Evolutionary conservation across 1,140 invertebrate species (phyloP).

Genomic region (Caenorhabditis latens): DNA sequence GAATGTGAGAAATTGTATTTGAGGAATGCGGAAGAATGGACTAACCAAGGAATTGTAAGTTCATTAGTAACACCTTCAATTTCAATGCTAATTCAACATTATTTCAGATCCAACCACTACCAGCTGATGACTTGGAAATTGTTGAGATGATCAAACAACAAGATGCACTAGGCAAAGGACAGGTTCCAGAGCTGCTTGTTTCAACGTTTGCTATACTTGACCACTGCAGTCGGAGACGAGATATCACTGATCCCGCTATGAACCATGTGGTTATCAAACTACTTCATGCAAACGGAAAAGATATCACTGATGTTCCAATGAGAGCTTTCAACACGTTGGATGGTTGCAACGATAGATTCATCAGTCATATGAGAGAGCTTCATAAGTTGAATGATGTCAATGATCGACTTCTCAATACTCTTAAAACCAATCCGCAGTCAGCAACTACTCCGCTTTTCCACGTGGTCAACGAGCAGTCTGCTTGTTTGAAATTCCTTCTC

Average conservation of each 20-base stretch:
- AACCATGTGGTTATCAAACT: not conserved
- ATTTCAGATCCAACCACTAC: constrained; percentile 13
- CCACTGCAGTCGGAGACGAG: not conserved
- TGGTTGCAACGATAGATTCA: not conserved
- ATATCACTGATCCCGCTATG: not conserved
- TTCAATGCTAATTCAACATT: not conserved
- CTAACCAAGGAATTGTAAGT: not conserved
- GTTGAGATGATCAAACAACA: constrained; percentile 3
- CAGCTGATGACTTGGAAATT: not conserved
- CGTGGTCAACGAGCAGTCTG: not conserved
- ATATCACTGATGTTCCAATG: not conserved
- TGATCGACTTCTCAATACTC: not conserved
- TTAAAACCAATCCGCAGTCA: not conserved
- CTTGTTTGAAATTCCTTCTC: not conserved
- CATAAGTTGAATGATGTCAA: not conserved
- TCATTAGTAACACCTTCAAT: not conserved
- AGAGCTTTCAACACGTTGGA: not conserved
- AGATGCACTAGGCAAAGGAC: not conserved
- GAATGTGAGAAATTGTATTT: constrained; percentile 3
- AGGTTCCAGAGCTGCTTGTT: not conserved
- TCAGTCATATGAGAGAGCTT: not conserved
- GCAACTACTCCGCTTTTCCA: not conserved
- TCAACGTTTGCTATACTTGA: not conserved
- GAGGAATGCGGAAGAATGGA: not conserved
- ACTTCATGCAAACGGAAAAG: not conserved